These are phyloP conservation scores for Pontoporia blainvillei DNA, from an alignment of 2,113 vertebrate species.

Conservation along the genomic window DNA sequence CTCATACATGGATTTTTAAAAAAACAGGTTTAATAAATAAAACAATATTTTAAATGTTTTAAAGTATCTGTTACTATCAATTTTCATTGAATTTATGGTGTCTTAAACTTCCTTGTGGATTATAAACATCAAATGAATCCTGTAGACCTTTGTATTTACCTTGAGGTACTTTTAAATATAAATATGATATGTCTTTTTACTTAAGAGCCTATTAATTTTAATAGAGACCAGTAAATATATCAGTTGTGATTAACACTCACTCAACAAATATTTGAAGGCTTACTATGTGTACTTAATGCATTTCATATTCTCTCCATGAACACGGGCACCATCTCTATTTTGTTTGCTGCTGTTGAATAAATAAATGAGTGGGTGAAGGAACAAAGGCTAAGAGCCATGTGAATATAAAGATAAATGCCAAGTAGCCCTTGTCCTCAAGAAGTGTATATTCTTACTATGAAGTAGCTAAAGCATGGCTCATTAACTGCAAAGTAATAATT, in stretches of 20 bases:
- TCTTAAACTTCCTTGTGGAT: not conserved
- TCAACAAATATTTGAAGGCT: not conserved
- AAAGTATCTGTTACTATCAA: not conserved
- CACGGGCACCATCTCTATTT: not conserved
- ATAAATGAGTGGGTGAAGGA: not conserved
- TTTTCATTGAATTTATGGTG: not conserved
- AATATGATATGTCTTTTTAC: not conserved
- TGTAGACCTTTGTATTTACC: not conserved
- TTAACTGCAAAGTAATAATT: not conserved
- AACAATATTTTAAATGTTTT: not conserved
- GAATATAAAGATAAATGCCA: not conserved
- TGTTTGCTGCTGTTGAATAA: not conserved
- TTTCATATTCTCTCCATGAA: not conserved
- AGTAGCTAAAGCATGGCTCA: not conserved
- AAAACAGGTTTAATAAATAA: not conserved
- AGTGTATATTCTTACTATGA: not conserved
- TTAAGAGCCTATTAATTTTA: not conserved
- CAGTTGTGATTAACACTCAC: not conserved
- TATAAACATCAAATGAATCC: not conserved
- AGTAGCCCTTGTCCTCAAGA: not conserved
- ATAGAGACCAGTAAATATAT: not conserved
- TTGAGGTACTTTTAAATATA: conserved; percentile 3
- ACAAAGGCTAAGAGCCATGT: not conserved
- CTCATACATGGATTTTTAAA: not conserved
- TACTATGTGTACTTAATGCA: not conserved